phyloP scores from a whole-genome alignment of 2,797 vertebrate genomes.

The Etheostoma nigrum region DNA sequence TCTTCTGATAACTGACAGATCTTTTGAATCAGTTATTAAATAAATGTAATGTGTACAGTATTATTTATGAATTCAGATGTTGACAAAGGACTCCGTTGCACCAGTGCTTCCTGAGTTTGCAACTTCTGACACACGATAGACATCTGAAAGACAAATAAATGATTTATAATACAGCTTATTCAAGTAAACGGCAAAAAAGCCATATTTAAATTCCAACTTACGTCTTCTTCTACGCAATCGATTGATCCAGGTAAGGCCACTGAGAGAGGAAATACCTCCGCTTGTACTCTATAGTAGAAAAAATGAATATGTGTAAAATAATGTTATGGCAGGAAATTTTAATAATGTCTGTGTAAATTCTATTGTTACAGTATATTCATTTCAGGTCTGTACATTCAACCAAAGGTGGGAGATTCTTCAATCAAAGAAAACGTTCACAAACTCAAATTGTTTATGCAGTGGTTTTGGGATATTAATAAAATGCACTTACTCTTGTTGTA shows the following conservation, averaged over 20 bases:
- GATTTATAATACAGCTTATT: not conserved
- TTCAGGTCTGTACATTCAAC: not conserved
- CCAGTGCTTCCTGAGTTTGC: constrained; percentile 33
- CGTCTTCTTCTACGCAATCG: constrained; percentile 86
- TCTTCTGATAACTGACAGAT: not conserved
- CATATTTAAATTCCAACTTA: constrained; percentile 64
- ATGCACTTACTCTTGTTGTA: constrained; percentile 84
- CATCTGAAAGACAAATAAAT: constrained; percentile 60
- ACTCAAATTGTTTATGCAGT: not conserved
- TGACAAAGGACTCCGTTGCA: constrained; percentile 52
- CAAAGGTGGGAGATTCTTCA: not conserved
- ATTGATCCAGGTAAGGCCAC: constrained; percentile 78
- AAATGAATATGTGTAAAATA: not conserved
- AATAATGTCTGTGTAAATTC: not conserved
- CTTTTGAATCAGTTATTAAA: not conserved
- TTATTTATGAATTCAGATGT: constrained; percentile 28
- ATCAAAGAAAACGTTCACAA: not conserved
- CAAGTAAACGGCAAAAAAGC: not conserved
- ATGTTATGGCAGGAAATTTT: not conserved
- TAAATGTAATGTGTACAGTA: not conserved
- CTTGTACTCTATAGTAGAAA: constrained; percentile 81
- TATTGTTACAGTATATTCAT: too few species aligned
- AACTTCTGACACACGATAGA: constrained; percentile 60
- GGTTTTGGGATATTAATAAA: not conserved
- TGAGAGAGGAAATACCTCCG: constrained; percentile 78